Evolutionary conservation across 2,888 invertebrate species (phyloP).

Genomic region (Tuta absoluta): DNA sequence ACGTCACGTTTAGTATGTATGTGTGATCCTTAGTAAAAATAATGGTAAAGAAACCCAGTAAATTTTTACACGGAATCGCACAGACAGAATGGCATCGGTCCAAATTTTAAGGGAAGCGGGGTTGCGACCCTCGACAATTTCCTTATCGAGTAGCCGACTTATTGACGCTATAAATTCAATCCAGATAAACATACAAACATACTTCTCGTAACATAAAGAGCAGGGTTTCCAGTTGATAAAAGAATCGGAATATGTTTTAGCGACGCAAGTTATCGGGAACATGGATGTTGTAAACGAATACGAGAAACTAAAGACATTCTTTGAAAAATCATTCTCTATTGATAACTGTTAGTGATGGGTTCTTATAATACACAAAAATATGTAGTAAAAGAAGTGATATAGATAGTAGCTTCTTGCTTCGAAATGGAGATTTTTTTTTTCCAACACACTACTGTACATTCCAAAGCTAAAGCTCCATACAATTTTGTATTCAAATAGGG

Average conservation of each 20-base stretch:
- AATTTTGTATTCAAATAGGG: background rate
- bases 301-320: no score
- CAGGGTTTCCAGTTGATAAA: conserved; percentile 3
- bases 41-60: background rate
- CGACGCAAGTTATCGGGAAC: background rate
- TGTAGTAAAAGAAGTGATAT: no score
- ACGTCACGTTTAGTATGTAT: no score
- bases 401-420: no score
- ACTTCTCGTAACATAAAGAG: conserved; percentile 33
- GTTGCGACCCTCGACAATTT: conserved; percentile 31
- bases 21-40: background rate
- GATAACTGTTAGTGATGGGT: no score
- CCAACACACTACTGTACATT: no score
- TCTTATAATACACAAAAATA: no score
- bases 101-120: conserved; percentile 25
- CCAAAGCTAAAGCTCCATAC: no score
- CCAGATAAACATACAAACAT: conserved; percentile 41
- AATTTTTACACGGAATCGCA: conserved; percentile 34
- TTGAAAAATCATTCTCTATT: no score
- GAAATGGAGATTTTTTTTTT: no score
- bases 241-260: background rate
- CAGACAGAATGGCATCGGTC: conserved; percentile 32
- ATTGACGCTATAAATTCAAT: conserved; percentile 43
- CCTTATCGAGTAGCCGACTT: conserved; percentile 34
- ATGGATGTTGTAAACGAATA: background rate